Percentiles rank a stretch among this genome's conserved stretches.
Evolutionary conservation across 2,113 vertebrate genomes (phyloP).

Genomic region (Synodontis membranacea): DNA sequence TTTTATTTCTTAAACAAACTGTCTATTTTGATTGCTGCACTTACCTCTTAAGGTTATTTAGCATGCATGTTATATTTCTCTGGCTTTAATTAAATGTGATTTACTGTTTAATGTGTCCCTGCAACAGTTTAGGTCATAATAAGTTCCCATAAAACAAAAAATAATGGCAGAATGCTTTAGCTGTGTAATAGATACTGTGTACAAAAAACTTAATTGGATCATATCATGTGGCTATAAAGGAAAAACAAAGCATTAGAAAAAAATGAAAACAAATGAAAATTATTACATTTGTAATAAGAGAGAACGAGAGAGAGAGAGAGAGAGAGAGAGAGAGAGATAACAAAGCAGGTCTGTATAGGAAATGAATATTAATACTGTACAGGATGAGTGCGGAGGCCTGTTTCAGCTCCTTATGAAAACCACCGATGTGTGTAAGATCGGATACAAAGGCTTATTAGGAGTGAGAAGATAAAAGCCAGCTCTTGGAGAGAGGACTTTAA

Average conservation of each 20-base stretch:
- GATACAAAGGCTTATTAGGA: constrained; percentile 39
- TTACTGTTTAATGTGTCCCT: neutral
- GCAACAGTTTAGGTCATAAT: neutral
- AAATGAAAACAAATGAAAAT: neutral
- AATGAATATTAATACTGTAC: constrained; percentile 32
- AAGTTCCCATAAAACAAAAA: neutral
- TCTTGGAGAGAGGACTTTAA: constrained; percentile 32
- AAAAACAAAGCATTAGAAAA: neutral
- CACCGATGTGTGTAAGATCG: constrained; percentile 37
- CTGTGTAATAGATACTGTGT: neutral
- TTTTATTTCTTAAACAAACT: neutral
- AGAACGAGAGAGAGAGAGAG: neutral
- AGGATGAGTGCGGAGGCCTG: constrained; percentile 7
- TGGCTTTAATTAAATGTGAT: neutral
- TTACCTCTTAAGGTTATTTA: neutral
- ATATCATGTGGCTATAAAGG: neutral
- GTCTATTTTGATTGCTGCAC: neutral
- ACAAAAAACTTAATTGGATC: neutral
- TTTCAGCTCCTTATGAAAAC: constrained; percentile 33
- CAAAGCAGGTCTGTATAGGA: constrained; percentile 2
- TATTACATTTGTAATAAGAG: neutral
- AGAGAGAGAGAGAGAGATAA: neutral
- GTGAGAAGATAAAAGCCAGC: constrained; percentile 44
- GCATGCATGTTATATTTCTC: neutral
- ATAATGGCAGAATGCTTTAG: neutral